phyloP scores from a whole-genome alignment of 2,888 invertebrate species.

The Hyalella azteca region DNA sequence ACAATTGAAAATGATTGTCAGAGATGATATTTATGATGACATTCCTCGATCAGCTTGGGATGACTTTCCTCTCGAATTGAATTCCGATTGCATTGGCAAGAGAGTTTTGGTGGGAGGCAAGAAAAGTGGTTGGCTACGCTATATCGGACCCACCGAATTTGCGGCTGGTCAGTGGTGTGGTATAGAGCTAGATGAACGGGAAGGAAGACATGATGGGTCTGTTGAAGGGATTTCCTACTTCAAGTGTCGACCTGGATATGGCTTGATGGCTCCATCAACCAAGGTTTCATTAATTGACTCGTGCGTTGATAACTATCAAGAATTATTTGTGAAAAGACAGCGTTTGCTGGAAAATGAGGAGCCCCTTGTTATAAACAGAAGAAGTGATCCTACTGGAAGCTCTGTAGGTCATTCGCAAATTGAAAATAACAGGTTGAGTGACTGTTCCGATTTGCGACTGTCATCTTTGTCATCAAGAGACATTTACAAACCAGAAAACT shows the following conservation, averaged over 20 bases:
- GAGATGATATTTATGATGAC: slow-evolving; percentile 25
- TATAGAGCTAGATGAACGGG: slow-evolving; percentile 68
- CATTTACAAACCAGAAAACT: not conserved
- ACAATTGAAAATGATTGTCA: slow-evolving; percentile 15
- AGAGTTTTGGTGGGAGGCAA: slow-evolving; percentile 65
- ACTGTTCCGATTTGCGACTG: slow-evolving; percentile 23
- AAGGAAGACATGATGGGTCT: slow-evolving; percentile 71
- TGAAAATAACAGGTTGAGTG: slow-evolving; percentile 38
- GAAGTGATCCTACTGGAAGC: slow-evolving; percentile 21
- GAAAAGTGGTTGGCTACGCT: slow-evolving; percentile 68
- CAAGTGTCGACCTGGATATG: slow-evolving; percentile 68
- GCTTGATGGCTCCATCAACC: slow-evolving; percentile 70
- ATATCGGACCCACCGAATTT: slow-evolving; percentile 68
- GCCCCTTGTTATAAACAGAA: not conserved
- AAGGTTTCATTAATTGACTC: slow-evolving; percentile 64
- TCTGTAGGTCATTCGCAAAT: not conserved
- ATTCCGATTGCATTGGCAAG: slow-evolving; percentile 62
- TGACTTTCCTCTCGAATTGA: slow-evolving; percentile 19
- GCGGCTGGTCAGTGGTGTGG: slow-evolving; percentile 72
- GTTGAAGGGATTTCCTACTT: slow-evolving; percentile 72
- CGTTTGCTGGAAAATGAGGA: not conserved
- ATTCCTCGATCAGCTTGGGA: slow-evolving; percentile 35
- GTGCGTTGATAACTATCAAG: not conserved
- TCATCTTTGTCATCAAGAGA: slow-evolving; percentile 3
- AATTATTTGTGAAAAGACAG: not conserved